Base-by-base conservation (phyloP, 2,888 invertebrate genomes). In the Polydrusus tereticollis region DNA sequence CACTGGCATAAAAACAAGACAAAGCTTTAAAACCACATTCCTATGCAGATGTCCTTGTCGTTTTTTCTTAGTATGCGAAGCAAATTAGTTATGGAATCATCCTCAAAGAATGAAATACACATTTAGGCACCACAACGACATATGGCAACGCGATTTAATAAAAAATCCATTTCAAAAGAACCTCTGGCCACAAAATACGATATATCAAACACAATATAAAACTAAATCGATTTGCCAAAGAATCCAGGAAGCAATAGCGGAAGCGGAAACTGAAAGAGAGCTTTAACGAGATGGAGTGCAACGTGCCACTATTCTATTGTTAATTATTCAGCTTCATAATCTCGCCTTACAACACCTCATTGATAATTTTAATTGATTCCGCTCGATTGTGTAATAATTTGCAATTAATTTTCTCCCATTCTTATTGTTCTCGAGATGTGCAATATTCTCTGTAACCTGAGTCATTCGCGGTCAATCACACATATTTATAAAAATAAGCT, bases 311-410 rank as follows among this genome's bases (percentile, higher is more conserved):
- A 69, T 73, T 73, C 66, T 66, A 69, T 73, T 73, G 73, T 73
- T 73, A 73, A 73, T 73, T 73, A 73, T 73, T 69, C 69, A 65
- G 47, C 69, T 45, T 55, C 38, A 18, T 38, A 52, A 55, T 67
- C 66, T 62, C 59, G 72, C 63, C 63, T 64, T 64, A 69, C 69
- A 73, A 69, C 73, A 73, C 65, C 62, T 66, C 66, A 69, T 70
- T 70, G 73, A 70, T 70, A 67, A 57, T 38, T 60, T 62, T 73
- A 73, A 73, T 73, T 73, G 70, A 73, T 73, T 69, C 73, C 73
- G 62, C 63, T 62, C 62, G 67, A 70, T 73, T 73, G 60, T 73
- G 63, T 67, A 70, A 67, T 67, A 57, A 73, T 73, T 69, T 73
- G 63, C 65, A 69, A 73, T 73, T 73, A 73, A 73, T 69, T 64